Evolutionary conservation across 2,888 invertebrate species (phyloP), one percentile per base, ranked within the genome.

Genomic region (Nesidiocoris tenuis): DNA sequence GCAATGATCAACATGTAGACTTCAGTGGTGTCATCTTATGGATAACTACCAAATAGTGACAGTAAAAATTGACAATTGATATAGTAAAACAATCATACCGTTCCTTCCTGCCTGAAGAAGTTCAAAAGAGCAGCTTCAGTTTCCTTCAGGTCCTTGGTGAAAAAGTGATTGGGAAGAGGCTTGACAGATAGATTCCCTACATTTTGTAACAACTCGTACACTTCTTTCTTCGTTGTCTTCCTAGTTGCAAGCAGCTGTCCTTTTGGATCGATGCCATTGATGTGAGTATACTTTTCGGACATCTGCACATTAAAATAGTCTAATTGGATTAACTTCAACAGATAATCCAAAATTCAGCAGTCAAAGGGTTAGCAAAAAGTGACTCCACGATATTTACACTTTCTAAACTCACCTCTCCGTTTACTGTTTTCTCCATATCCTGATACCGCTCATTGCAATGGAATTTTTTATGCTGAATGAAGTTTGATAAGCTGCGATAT

Each of bases 401-500:
- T n/a, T n/a, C n/a, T n/a, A n/a, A n/a, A n/a, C 67, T 70, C 68
- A 80, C 80, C 79, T 79, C 76, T 71, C 77, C 72, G 39, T 78
- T 77, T 54, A 74, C 61, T 19, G 68, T 24, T 17, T 63, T 74
- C 25, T 66, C 74, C 16, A 79, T 24, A 61, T 78, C 76, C 19
- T 76, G 61, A 25, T 77, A 75, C 61, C 72, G 72, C 56, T 77
- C 75, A 5, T 76, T 68, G 82, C 96, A 96, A 83, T 91, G 96
- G 56, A 90, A 88, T 77, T 95, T 87, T 84, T 96, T 96, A 83
- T 96, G 96, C 54, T 93, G 90, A 80, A 96, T 88, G 82, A 95
- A 94, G 85, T 96, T 95, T 17, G 91, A 90, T 79, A 96, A 85
- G 82, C 93, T 93, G 80, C 96, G 88, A 83, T 94, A 96, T 81